Conservation (phyloP, 1,140 invertebrate genomes). For the Ceratina australensis region DNA sequence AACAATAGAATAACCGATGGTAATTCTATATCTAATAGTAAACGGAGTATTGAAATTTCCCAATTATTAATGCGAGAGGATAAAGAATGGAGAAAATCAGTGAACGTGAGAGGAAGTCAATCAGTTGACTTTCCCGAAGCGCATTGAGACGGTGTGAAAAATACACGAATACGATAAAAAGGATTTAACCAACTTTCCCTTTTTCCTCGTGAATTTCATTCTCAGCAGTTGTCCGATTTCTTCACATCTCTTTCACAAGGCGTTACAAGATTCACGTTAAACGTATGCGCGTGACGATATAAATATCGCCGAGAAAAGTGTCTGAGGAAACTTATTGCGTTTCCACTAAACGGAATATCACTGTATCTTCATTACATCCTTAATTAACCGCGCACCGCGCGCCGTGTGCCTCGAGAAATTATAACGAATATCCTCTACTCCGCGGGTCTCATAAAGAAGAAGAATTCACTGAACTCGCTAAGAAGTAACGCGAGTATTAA, state of each 20-base stretch:
- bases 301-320: no score
- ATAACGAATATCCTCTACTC: neutral
- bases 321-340: neutral
- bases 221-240: slow-evolving; percentile 32
- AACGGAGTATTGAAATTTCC: slow-evolving; percentile 31
- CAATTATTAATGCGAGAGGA: slow-evolving; percentile 9
- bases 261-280: no score
- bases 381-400: neutral
- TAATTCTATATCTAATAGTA: neutral
- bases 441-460: neutral
- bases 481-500: slow-evolving; percentile 8
- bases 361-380: neutral
- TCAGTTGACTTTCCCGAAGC: neutral
- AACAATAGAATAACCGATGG: neutral
- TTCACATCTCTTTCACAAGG: neutral
- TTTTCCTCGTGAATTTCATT: slow-evolving; percentile 66
- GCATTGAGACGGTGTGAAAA: slow-evolving; percentile 36
- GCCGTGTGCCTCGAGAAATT: neutral
- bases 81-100: neutral
- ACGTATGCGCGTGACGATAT: no score
- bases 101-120: slow-evolving; percentile 14
- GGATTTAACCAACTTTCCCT: slow-evolving; percentile 67
- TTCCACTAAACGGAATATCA: neutral
- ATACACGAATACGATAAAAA: slow-evolving; percentile 29
- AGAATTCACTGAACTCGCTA: neutral